Conservation (phyloP, 2,888 invertebrate genomes). For the Macaria liturata region DNA sequence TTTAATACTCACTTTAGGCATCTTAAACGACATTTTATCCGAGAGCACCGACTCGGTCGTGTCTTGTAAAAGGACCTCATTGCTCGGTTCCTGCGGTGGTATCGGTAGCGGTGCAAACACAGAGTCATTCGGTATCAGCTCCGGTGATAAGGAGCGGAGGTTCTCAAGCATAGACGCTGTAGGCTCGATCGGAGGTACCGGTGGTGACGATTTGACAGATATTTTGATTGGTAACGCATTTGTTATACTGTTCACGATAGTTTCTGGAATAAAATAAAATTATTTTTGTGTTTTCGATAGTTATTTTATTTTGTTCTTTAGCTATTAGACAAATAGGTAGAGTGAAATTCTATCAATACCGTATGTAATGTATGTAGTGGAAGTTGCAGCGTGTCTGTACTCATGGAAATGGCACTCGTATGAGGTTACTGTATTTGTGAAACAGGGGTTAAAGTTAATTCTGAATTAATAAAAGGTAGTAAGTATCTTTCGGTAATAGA, state of each 20-base stretch:
- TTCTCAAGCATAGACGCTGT: conserved; percentile 1
- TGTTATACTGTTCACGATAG: conserved; percentile 66
- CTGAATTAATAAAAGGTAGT: too few species aligned
- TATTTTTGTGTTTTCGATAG: too few species aligned
- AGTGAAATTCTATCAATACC: too few species aligned
- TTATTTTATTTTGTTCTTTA: too few species aligned
- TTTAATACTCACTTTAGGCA: conserved; percentile 48
- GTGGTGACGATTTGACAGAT: conserved; percentile 39
- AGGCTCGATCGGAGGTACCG: conserved; percentile 60
- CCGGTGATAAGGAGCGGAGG: conserved; percentile 61
- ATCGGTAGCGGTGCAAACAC: conserved; percentile 40
- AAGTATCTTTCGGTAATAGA: too few species aligned
- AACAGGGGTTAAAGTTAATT: too few species aligned
- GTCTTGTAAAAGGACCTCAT: conserved; percentile 28
- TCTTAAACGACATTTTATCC: conserved; percentile 47
- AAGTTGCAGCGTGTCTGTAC: too few species aligned
- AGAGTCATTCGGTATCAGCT: conserved; percentile 57
- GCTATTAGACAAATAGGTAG: too few species aligned
- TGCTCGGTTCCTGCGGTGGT: conserved; percentile 6
- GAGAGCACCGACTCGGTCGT: conserved; percentile 27
- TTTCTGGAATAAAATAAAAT: conserved; percentile 49
- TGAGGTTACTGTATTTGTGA: too few species aligned
- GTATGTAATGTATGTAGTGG: too few species aligned
- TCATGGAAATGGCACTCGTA: too few species aligned
- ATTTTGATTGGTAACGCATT: conserved; percentile 66